These are phyloP conservation scores for Masticophis lateralis DNA, from an alignment of 2,797 vertebrate species.

Conservation along the genomic window DNA sequence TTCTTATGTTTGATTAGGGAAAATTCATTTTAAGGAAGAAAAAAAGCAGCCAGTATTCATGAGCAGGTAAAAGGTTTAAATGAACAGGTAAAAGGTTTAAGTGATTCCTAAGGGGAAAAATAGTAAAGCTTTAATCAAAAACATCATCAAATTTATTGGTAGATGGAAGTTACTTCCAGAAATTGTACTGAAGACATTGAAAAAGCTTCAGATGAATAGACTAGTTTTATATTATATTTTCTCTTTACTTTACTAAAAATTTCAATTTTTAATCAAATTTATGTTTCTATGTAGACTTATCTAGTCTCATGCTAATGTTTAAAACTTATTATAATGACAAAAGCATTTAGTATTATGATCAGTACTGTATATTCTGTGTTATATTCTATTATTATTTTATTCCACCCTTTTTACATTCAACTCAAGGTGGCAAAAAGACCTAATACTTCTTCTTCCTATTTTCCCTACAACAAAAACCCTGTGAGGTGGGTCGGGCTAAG, in stretches of 20 bases:
- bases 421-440: background rate
- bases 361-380: background rate
- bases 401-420: background rate
- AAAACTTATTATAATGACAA: background rate
- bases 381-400: background rate
- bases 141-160: background rate
- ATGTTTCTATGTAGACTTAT: background rate
- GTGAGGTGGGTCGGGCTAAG: too few relatives aligned
- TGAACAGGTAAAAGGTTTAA: background rate
- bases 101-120: background rate
- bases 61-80: background rate
- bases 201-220: background rate
- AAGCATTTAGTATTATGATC: background rate
- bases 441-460: too few relatives aligned
- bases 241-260: background rate
- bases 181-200: background rate
- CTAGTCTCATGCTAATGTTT: background rate
- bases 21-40: background rate
- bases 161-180: background rate
- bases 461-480: too few relatives aligned
- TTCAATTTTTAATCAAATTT: background rate
- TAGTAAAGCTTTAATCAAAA: background rate
- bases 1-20: background rate
- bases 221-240: background rate
- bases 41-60: background rate